phyloP scores from a whole-genome alignment of 2,797 vertebrate genomes.

The Hyperoplus lanceolatus region DNA sequence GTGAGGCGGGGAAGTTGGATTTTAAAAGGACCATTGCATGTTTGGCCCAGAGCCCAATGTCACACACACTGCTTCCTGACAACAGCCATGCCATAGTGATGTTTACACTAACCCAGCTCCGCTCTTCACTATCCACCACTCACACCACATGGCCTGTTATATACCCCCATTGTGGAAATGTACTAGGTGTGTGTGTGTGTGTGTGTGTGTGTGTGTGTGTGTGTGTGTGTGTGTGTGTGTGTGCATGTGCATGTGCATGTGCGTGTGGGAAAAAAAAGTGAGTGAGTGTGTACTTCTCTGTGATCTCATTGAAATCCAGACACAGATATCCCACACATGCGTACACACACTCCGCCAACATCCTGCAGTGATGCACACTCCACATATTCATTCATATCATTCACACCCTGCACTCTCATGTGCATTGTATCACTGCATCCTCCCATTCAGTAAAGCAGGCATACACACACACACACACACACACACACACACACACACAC shows the following conservation, averaged over 20 bases:
- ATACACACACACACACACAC: slow-evolving; percentile 26
- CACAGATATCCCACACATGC: slow-evolving; percentile 44
- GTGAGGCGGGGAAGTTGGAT: slow-evolving; percentile 69
- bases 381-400: slow-evolving; percentile 83
- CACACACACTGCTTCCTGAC: slow-evolving; percentile 84
- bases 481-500: slow-evolving; percentile 25
- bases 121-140: slow-evolving; percentile 54
- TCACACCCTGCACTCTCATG: slow-evolving; percentile 72
- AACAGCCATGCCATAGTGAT: slow-evolving; percentile 78
- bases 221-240: slow-evolving; percentile 12
- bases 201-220: slow-evolving; percentile 13
- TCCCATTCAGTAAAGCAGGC: slow-evolving; percentile 77
- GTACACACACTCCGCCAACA: slow-evolving; percentile 47
- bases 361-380: slow-evolving; percentile 65
- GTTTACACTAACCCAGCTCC: slow-evolving; percentile 79
- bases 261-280: background rate
- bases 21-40: slow-evolving; percentile 65
- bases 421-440: slow-evolving; percentile 81
- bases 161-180: slow-evolving; percentile 57
- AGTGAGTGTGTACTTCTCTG: slow-evolving; percentile 23
- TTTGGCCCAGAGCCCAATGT: slow-evolving; percentile 79
- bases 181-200: slow-evolving; percentile 14
- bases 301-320: slow-evolving; percentile 41
- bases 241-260: slow-evolving; percentile 10
- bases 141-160: slow-evolving; percentile 40